Percentiles rank a stretch among this genome's conserved stretches.
phyloP scores from a whole-genome alignment of 1,140 invertebrate genomes.

The Diabrotica undecimpunctata region DNA sequence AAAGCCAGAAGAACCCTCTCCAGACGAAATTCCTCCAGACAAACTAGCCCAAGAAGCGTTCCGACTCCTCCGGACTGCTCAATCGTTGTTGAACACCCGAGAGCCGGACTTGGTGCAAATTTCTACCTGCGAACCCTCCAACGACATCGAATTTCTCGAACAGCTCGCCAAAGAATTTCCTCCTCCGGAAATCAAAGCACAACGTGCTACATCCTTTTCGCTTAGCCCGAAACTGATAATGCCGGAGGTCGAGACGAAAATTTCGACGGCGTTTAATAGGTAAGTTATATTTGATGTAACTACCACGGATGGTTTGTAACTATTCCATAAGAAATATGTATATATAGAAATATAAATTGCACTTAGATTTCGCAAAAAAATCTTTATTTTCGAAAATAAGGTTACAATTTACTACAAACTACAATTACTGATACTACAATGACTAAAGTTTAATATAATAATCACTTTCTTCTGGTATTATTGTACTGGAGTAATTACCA shows the following conservation, averaged over 20 bases:
- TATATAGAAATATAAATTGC: too few relatives aligned
- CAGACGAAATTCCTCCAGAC: constrained; percentile 57
- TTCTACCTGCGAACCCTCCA: constrained; percentile 22
- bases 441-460: too few relatives aligned
- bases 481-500: too few relatives aligned
- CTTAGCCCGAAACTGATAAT: constrained; percentile 39
- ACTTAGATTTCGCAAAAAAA: too few relatives aligned
- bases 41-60: constrained; percentile 67
- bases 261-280: constrained; percentile 36
- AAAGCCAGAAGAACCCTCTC: constrained; percentile 31
- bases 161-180: constrained; percentile 44
- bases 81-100: constrained; percentile 60
- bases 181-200: constrained; percentile 26
- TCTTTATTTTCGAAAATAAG: too few relatives aligned
- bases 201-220: constrained; percentile 38
- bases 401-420: too few relatives aligned
- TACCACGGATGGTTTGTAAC: too few relatives aligned
- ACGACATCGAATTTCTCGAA: constrained; percentile 39
- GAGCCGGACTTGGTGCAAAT: constrained; percentile 58
- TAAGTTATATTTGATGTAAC: background rate
- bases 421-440: too few relatives aligned
- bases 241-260: constrained; percentile 34
- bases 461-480: too few relatives aligned
- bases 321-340: too few relatives aligned
- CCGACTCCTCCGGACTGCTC: constrained; percentile 61